Base-by-base conservation (phyloP, 2,113 vertebrate species). In the Albula glossodonta region DNA sequence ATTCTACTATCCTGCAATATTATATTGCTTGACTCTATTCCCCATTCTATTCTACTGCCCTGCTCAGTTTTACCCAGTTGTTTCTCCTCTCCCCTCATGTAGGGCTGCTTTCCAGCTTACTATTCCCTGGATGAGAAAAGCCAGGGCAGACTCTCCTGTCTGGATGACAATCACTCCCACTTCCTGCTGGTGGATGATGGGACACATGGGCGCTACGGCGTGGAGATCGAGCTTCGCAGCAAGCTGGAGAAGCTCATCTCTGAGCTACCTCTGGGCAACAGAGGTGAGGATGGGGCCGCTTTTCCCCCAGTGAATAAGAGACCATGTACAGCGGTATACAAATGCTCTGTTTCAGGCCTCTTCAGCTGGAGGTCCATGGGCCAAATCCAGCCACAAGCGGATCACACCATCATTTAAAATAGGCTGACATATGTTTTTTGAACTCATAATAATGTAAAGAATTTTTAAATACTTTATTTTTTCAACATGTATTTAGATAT, bases 171-270 rank as follows among this genome's bases (percentile, higher is more conserved):
- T 90, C 98, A 99, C 86, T 97, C 98, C 2, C 98, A 99, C 88
- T 99, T 99, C 91, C 96, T 99, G 90, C 94, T 99, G 63, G 98
- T 99, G 93, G 98, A 99, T 0, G 91, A 99, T 0, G 98, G 98
- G 5, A 99, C 97, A 0, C 95, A 97, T 0, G 98, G 97, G 50
- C 89, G 15, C 31, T 99, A 99, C 0, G 97, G 97, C 0, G 96
- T 95, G 17, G 97, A 97, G 93, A 99, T 98, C 3, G 90, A 95
- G 4, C 91, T 99, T 86, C 94, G 98, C 78, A 94, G 95, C 5
- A 90, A 83, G 8, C 95, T 99, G 90, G 98, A 99, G 93, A 98
- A 96, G 91, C 97, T 93, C 88, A 97, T 99, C 85, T 97, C 97
- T 0, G 88, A 96, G 87, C 96, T 97, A 91, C 96, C 89, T 0